Evolutionary conservation across 2,888 invertebrate species (phyloP).

Genomic region (Nezara viridula): DNA sequence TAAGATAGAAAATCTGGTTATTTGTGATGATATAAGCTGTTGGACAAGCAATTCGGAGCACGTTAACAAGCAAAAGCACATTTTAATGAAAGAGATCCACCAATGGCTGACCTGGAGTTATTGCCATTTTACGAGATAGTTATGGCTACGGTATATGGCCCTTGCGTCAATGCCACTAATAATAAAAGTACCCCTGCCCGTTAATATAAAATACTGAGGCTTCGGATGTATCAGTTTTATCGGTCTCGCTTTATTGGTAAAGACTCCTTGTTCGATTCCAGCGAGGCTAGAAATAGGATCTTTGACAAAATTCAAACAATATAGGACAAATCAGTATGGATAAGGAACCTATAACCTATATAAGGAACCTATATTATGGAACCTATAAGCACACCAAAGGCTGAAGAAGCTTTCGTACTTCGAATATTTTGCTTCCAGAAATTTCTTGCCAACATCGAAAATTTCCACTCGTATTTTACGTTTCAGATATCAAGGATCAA

Average conservation of each 20-base stretch:
- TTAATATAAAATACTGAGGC: neutral
- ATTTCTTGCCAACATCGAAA: too few relatives aligned
- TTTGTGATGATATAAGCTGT: neutral
- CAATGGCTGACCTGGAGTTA: neutral
- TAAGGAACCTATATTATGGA: too few relatives aligned
- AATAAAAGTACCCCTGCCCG: neutral
- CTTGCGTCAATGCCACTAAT: neutral
- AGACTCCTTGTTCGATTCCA: neutral
- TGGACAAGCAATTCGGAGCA: neutral
- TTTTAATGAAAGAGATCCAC: slow-evolving; percentile 15
- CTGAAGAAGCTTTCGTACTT: too few relatives aligned
- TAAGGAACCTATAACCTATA: too few relatives aligned
- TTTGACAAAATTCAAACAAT: too few relatives aligned
- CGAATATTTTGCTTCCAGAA: too few relatives aligned
- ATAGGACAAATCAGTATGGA: too few relatives aligned
- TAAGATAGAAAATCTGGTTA: too few relatives aligned
- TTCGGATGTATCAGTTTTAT: neutral
- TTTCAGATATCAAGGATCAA: too few relatives aligned
- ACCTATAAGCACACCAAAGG: too few relatives aligned
- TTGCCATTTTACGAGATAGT: slow-evolving; percentile 3
- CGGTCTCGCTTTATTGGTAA: neutral
- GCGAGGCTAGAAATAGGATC: too few relatives aligned
- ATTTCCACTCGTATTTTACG: too few relatives aligned
- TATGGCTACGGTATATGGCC: neutral
- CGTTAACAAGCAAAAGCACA: neutral